A percentile compares a stretch with the other conserved stretches of the same genome.
These are phyloP conservation scores for Zaprionus inermis DNA, from an alignment of 1,140 invertebrate genomes.

Conservation along the genomic window DNA sequence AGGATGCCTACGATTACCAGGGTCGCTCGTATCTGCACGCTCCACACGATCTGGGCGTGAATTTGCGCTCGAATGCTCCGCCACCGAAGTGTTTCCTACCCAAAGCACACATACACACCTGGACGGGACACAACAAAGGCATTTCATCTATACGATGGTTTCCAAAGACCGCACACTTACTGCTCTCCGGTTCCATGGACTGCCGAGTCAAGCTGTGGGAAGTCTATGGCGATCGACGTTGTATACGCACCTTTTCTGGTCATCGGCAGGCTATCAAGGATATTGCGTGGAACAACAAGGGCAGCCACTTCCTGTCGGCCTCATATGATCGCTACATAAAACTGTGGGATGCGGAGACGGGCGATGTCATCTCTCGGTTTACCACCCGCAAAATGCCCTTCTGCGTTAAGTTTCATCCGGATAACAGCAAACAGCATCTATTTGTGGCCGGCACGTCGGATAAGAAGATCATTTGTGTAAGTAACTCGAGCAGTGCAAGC, in stretches of 20 bases:
- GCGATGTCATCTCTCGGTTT: conserved; percentile 95
- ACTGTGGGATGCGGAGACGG: conserved; percentile 99
- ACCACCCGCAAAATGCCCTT: conserved; percentile 98
- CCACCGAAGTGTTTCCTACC: conserved; percentile 99
- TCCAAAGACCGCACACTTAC: conserved; percentile 96
- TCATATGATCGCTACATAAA: conserved; percentile 97
- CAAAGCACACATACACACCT: conserved; percentile 98
- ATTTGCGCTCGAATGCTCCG: conserved; percentile 94
- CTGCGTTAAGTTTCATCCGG: conserved; percentile 99
- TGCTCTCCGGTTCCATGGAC: conserved; percentile 98
- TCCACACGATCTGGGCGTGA: conserved; percentile 98
- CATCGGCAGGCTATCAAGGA: conserved; percentile 99
- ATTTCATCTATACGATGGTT: conserved; percentile 98
- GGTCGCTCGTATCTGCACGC: conserved; percentile 97
- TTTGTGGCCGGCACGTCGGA: conserved; percentile 99
- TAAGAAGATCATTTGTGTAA: conserved; percentile 99
- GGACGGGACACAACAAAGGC: conserved; percentile 99
- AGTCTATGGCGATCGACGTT: conserved; percentile 97
- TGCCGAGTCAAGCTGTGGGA: conserved; percentile 99
- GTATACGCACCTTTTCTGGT: conserved; percentile 97
- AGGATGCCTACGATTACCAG: conserved; percentile 98
- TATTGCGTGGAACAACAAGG: conserved; percentile 97
- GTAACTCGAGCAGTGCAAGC: conserved; percentile 59
- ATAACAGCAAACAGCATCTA: conserved; percentile 97
- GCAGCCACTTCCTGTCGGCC: conserved; percentile 96